Conservation (phyloP, 2,113 vertebrate genomes). For the Lethenteron reissneri region DNA sequence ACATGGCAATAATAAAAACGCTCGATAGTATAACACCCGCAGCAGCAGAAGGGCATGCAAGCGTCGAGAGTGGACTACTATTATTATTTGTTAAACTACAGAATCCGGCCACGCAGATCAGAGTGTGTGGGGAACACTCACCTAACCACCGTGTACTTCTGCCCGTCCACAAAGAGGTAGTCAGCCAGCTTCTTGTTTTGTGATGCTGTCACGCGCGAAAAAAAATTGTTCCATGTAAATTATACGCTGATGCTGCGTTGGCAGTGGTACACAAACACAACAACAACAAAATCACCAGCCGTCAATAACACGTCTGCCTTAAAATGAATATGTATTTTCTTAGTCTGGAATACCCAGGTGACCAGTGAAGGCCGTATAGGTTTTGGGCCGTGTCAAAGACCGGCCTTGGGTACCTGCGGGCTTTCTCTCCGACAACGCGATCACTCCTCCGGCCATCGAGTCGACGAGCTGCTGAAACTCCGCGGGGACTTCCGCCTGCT, state of each 20-base stretch:
- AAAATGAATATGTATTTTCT: not conserved
- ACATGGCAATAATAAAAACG: too few species aligned
- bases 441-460: constrained; percentile 58
- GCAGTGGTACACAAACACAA: not conserved
- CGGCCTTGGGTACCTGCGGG: constrained; percentile 22
- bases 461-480: constrained; percentile 92
- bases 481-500: constrained; percentile 80
- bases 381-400: not conserved
- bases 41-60: too few species aligned
- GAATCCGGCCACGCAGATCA: too few species aligned
- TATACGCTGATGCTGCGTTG: too few species aligned
- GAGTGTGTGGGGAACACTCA: constrained; percentile 19
- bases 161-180: constrained; percentile 56
- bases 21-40: too few species aligned
- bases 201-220: constrained; percentile 23
- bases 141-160: constrained; percentile 89
- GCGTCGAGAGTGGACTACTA: too few species aligned
- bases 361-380: not conserved
- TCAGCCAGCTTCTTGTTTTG: constrained; percentile 61
- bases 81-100: too few species aligned
- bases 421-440: constrained; percentile 63
- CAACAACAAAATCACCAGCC: constrained; percentile 6
- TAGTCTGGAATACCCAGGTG: not conserved
- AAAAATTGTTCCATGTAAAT: constrained; percentile 3
- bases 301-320: too few species aligned